phyloP scores from a whole-genome alignment of 35 echinoderm and acorn worm genomes.

The Ophiothrix spiculata region DNA sequence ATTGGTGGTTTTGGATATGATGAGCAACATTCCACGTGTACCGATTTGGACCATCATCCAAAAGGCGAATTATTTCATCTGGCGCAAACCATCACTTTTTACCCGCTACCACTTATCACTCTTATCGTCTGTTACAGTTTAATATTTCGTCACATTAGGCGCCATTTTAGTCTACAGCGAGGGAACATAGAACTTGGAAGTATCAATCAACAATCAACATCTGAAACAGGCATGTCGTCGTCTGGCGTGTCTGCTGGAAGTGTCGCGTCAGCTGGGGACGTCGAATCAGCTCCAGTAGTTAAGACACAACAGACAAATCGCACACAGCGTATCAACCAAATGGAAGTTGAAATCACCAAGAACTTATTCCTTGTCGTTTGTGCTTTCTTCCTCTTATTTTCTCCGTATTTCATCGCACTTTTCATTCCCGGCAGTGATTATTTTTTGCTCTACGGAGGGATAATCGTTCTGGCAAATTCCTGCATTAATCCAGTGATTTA shows the following conservation, averaged over 20 bases:
- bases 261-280: too few relatives aligned
- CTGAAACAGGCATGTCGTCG: too few relatives aligned
- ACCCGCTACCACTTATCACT: background rate
- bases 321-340: background rate
- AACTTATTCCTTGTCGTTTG: background rate
- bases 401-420: background rate
- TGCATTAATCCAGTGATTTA: background rate
- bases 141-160: background rate
- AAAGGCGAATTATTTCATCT: background rate
- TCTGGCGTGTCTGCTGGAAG: too few relatives aligned
- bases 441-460: background rate
- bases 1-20: background rate
- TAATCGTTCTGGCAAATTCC: background rate
- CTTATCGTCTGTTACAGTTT: background rate
- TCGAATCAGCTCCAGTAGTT: too few relatives aligned
- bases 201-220: too few relatives aligned
- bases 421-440: background rate
- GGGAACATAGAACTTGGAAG: too few relatives aligned
- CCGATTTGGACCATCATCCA: background rate
- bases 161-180: slow-evolving; percentile 5
- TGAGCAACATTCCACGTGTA: background rate
- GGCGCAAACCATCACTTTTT: background rate
- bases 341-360: background rate
- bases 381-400: background rate
- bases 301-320: too few relatives aligned